phyloP scores from a whole-genome alignment of 2,113 vertebrate genomes.

The Cinclus mexicanus region DNA sequence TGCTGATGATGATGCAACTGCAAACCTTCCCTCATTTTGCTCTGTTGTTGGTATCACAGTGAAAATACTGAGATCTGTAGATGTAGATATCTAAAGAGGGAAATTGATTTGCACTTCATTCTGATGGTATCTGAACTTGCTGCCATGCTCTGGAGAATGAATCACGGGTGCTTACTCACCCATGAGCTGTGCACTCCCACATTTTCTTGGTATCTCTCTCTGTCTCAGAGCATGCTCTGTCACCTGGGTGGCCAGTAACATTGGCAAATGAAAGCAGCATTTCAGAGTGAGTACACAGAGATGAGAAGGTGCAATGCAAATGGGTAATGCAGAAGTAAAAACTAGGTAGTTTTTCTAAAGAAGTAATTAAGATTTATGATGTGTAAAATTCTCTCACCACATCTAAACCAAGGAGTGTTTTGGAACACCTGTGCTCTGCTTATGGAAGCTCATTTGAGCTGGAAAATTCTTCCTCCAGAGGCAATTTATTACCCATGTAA shows the following conservation, averaged over 20 bases:
- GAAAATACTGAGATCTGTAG: neutral
- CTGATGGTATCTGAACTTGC: neutral
- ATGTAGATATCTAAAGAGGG: neutral
- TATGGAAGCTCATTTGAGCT: constrained; percentile 16
- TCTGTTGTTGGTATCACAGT: neutral
- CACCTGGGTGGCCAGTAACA: neutral
- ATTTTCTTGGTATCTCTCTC: neutral
- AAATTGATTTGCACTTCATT: neutral
- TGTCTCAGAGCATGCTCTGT: neutral
- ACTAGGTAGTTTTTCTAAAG: constrained; percentile 1
- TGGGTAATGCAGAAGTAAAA: constrained; percentile 27
- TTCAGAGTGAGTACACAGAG: neutral
- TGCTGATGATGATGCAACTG: neutral
- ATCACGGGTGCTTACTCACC: accelerated
- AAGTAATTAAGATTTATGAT: constrained; percentile 24
- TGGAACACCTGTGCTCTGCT: constrained; percentile 32
- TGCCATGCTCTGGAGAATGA: neutral
- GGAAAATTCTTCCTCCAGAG: constrained; percentile 29
- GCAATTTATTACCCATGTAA: constrained; percentile 24
- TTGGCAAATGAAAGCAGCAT: neutral
- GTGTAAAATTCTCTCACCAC: constrained; percentile 33
- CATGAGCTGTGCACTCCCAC: neutral
- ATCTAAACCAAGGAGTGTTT: constrained; percentile 18
- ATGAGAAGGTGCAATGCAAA: neutral
- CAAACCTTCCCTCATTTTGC: neutral